Conservation (phyloP, 2,113 vertebrate genomes). For the Corapipo altera region DNA sequence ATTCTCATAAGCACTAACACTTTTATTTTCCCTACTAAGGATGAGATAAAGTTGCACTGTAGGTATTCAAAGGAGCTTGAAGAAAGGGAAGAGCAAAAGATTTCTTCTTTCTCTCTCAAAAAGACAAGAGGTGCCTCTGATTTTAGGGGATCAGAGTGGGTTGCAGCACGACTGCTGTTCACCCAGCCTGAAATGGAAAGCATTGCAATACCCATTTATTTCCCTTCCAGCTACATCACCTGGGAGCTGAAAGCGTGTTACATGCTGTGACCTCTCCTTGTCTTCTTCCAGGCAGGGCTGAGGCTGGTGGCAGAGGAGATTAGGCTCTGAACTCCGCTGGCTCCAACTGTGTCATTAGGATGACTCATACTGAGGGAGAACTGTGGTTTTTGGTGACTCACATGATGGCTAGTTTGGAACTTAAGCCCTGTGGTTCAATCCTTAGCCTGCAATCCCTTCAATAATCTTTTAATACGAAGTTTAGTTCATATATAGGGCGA, state of each 20-base stretch:
- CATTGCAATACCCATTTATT: neutral
- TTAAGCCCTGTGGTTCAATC: constrained; percentile 20
- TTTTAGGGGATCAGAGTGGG: neutral
- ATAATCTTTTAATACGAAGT: constrained; percentile 47
- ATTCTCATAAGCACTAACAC: neutral
- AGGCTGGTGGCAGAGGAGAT: neutral
- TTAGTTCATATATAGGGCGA: constrained; percentile 24
- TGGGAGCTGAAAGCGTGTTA: neutral
- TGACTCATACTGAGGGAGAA: constrained; percentile 28
- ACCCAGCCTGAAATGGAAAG: neutral
- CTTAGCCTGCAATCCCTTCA: constrained; percentile 28
- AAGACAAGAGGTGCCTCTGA: neutral
- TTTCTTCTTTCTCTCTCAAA: neutral
- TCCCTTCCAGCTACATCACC: neutral
- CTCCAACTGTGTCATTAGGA: neutral
- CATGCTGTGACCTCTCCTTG: neutral
- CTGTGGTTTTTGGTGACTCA: constrained; percentile 36
- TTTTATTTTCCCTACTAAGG: neutral
- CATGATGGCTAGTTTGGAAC: constrained; percentile 17
- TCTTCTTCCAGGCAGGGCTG: neutral
- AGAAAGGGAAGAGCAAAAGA: neutral
- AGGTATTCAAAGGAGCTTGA: neutral
- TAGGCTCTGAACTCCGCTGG: neutral
- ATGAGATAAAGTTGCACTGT: neutral
- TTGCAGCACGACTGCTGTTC: neutral